Conservation (phyloP, 1,140 invertebrate genomes). For the Agrypnia vestita region DNA sequence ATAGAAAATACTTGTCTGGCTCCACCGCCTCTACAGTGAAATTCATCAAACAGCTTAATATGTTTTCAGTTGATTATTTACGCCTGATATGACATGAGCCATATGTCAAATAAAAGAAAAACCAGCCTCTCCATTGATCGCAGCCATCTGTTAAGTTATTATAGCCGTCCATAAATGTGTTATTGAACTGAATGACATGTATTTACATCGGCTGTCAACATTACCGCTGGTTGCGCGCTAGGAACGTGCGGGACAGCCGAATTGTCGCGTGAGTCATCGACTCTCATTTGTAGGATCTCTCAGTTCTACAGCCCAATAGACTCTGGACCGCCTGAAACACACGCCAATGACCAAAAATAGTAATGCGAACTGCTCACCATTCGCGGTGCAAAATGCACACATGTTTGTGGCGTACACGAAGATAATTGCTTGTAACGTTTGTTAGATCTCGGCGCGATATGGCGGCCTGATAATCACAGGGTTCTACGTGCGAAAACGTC, state of each 20-base stretch:
- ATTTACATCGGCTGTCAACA: constrained; percentile 11
- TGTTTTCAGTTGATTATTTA: constrained; percentile 22
- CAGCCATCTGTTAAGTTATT: constrained; percentile 23
- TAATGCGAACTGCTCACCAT: background rate
- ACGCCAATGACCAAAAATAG: constrained; percentile 38
- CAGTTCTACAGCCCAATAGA: too few species aligned
- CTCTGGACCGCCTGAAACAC: constrained; percentile 3
- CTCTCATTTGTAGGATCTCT: constrained; percentile 18
- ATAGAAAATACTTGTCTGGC: constrained; percentile 9
- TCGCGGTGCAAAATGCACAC: constrained; percentile 36
- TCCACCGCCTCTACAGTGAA: background rate
- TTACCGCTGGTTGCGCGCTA: background rate
- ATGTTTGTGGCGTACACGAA: constrained; percentile 7
- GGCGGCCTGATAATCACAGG: constrained; percentile 23
- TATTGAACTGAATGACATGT: constrained; percentile 12
- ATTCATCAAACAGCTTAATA: background rate
- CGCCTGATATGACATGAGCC: background rate
- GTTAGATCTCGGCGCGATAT: constrained; percentile 30
- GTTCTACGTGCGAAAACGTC: constrained; percentile 11
- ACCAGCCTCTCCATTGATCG: constrained; percentile 8
- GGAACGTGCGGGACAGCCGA: background rate
- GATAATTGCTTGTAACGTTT: constrained; percentile 23
- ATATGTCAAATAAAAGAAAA: constrained; percentile 30
- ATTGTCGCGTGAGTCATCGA: constrained; percentile 9
- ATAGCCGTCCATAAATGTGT: constrained; percentile 20